These are phyloP conservation scores for Morelia viridis DNA, from an alignment of 2,797 vertebrate genomes.

Conservation along the genomic window DNA sequence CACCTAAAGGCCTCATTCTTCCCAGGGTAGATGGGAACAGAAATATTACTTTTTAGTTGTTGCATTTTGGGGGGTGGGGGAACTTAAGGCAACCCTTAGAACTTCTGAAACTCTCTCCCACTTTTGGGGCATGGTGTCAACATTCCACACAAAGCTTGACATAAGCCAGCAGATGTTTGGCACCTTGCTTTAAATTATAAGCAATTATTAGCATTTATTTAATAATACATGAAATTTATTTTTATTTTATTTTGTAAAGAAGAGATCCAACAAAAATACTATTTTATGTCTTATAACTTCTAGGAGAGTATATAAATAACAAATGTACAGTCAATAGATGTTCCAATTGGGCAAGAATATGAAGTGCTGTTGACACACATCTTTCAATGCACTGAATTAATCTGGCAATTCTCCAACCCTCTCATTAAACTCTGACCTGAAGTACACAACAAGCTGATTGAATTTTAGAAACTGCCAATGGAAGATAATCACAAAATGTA, in stretches of 20 bases:
- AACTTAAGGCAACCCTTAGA: background rate
- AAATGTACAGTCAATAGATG: background rate
- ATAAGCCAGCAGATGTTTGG: background rate
- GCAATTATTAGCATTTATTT: background rate
- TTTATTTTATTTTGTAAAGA: constrained; percentile 4
- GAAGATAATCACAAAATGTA: constrained; percentile 57
- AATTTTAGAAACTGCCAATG: constrained; percentile 53
- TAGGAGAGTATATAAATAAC: constrained; percentile 6
- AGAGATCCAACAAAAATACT: background rate
- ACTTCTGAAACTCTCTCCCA: background rate
- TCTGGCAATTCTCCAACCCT: constrained; percentile 63
- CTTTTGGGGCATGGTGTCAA: background rate
- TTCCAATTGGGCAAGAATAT: constrained; percentile 29
- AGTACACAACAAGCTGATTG: constrained; percentile 55
- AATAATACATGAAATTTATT: constrained; percentile 8
- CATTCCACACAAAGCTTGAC: background rate
- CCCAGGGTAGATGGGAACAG: background rate
- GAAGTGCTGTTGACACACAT: constrained; percentile 33
- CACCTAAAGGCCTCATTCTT: background rate
- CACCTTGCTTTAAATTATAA: background rate
- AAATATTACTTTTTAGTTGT: background rate
- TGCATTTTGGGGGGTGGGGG: background rate
- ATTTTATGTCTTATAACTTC: background rate
- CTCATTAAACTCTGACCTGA: constrained; percentile 71
- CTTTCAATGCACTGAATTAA: constrained; percentile 33